Evolutionary conservation across 2,113 vertebrate species (phyloP).

Genomic region (Condylura cristata): DNA sequence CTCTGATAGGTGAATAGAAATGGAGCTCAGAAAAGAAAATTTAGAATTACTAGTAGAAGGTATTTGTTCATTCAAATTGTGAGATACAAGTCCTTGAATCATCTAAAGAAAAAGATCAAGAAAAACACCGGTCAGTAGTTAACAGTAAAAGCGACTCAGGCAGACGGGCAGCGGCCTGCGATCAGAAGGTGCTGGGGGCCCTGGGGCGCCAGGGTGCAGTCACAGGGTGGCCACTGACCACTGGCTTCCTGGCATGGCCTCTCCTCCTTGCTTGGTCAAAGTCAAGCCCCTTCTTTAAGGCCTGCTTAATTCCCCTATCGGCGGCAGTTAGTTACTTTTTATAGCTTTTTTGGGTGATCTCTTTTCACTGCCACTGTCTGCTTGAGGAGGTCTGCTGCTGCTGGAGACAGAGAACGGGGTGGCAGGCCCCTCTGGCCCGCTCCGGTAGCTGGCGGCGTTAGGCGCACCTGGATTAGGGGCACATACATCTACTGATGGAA

Average conservation of each 20-base stretch:
- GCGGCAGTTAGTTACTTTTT: conserved; percentile 9
- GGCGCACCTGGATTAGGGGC: not conserved
- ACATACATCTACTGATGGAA: not conserved
- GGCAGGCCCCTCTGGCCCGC: not conserved
- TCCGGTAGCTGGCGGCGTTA: not conserved
- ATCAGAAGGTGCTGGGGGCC: not conserved
- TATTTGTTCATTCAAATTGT: conserved; percentile 45
- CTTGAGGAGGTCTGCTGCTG: not conserved
- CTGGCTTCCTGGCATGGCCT: not conserved
- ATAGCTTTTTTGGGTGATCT: not conserved
- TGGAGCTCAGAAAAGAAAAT: conserved; percentile 30
- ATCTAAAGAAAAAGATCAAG: not conserved
- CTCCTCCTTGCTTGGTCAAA: conserved; percentile 6
- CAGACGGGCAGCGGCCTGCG: not conserved
- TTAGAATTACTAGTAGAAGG: conserved; percentile 1
- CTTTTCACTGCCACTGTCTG: conserved; percentile 21
- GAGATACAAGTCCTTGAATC: not conserved
- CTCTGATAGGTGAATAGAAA: conserved; percentile 21
- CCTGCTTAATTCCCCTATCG: conserved; percentile 3
- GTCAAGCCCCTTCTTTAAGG: not conserved
- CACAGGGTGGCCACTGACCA: too few species aligned
- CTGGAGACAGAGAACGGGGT: not conserved
- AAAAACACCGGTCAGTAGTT: not conserved
- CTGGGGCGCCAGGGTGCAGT: too few species aligned
- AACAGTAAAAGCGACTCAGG: not conserved